Conservation (phyloP, 2,113 vertebrate species). For the Brevimyrus niger region DNA sequence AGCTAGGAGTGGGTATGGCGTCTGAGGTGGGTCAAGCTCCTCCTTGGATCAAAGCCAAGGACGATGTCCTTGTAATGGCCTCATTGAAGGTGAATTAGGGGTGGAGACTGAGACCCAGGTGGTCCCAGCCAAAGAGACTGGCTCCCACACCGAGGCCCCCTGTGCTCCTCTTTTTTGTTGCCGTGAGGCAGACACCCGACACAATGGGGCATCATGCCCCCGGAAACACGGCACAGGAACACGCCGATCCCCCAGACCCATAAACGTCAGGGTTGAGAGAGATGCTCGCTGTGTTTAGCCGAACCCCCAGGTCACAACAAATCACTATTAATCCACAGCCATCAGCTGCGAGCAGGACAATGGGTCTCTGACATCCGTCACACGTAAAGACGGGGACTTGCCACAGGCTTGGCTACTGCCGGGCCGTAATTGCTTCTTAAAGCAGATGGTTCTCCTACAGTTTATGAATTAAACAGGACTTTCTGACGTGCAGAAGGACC, state of each 20-base stretch:
- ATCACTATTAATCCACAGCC: not conserved
- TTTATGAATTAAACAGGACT: conserved; percentile 5
- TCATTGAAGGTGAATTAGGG: conserved; percentile 66
- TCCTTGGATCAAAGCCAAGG: conserved; percentile 72
- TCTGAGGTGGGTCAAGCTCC: conserved; percentile 62
- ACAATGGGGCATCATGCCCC: not conserved
- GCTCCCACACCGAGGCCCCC: not conserved
- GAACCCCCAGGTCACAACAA: not conserved
- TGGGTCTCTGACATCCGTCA: not conserved
- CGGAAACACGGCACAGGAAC: not conserved
- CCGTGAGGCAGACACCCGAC: not conserved
- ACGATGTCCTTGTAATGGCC: conserved; percentile 62
- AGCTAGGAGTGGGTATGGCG: conserved; percentile 39
- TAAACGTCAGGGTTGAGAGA: not conserved
- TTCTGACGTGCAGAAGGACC: not conserved
- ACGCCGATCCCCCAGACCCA: not conserved
- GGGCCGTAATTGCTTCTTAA: conserved; percentile 9
- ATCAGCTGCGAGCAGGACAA: not conserved
- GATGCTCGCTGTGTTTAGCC: not conserved
- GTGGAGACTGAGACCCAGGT: conserved; percentile 54
- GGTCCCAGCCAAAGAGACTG: conserved; percentile 44
- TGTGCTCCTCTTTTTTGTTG: conserved; percentile 16
- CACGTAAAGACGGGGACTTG: not conserved
- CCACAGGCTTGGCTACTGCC: not conserved
- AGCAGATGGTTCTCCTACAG: conserved; percentile 1